Conservation (phyloP, 2,888 invertebrate genomes). For the Harpalus rufipes region DNA sequence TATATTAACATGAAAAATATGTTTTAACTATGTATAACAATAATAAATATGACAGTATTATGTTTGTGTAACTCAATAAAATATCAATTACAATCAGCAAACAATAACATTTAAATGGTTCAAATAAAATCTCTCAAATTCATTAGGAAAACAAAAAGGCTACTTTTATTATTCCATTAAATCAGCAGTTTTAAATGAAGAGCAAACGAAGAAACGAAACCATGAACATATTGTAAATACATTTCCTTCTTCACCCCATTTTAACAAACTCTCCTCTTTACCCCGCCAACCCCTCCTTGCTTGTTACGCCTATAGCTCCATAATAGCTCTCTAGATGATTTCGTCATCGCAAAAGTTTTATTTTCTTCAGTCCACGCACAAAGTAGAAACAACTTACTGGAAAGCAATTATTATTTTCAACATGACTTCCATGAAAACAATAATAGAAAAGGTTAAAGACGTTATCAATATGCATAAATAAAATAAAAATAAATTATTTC, state of each 20-base stretch:
- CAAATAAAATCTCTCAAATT: conserved; percentile 16
- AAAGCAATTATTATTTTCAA: conserved; percentile 4
- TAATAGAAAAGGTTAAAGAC: neutral
- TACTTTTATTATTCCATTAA: conserved; percentile 10
- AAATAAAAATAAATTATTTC: no score
- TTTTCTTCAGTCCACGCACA: neutral
- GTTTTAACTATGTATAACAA: no score
- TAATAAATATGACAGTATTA: no score
- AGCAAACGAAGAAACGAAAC: conserved; percentile 13
- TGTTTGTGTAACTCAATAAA: neutral
- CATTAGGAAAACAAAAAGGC: conserved; percentile 1
- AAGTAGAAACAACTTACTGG: neutral
- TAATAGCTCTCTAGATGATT: conserved; percentile 7
- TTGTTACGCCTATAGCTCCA: conserved; percentile 22
- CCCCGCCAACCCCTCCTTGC: neutral
- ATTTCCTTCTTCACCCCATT: conserved; percentile 43
- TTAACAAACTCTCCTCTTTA: conserved; percentile 10
- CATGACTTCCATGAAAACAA: neutral
- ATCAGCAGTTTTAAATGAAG: conserved; percentile 15
- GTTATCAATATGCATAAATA: neutral
- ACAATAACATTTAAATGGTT: conserved; percentile 5
- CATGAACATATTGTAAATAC: conserved; percentile 42
- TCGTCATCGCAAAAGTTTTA: conserved; percentile 28
- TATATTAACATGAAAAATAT: no score
- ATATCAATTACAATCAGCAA: neutral